Evolutionary conservation across 2,888 invertebrate genomes (phyloP).

Genomic region (Acanthopleura granulata): DNA sequence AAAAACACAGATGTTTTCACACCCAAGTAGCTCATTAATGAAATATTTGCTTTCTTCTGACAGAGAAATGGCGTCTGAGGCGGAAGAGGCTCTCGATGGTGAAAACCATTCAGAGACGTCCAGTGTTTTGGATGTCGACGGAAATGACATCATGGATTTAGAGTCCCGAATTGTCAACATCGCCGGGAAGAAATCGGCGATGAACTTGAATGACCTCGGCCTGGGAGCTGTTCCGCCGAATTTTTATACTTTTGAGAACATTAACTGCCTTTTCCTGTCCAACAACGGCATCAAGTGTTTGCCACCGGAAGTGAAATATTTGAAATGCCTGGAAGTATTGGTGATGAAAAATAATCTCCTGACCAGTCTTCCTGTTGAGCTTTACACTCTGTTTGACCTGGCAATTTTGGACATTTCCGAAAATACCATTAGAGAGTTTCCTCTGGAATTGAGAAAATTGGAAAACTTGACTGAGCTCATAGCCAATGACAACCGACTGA

Average conservation of each 20-base stretch:
- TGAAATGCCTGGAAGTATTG: conserved; percentile 50
- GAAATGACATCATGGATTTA: conserved; percentile 39
- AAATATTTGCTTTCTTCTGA: conserved; percentile 15
- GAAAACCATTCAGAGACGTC: not conserved
- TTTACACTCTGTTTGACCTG: conserved; percentile 46
- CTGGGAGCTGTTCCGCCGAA: conserved; percentile 42
- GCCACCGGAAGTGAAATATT: conserved; percentile 47
- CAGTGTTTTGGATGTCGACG: conserved; percentile 22
- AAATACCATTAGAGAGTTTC: conserved; percentile 53
- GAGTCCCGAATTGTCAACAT: conserved; percentile 36
- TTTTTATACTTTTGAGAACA: conserved; percentile 40
- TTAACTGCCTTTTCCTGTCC: conserved; percentile 50
- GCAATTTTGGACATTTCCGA: conserved; percentile 56
- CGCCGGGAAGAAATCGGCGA: conserved; percentile 42
- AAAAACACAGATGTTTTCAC: too few relatives aligned
- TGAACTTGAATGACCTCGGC: conserved; percentile 41
- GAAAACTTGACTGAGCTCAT: conserved; percentile 47
- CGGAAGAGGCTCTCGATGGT: conserved; percentile 14
- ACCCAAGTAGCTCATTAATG: too few relatives aligned
- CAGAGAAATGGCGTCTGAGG: too few relatives aligned
- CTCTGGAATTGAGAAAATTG: conserved; percentile 46
- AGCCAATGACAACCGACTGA: conserved; percentile 50
- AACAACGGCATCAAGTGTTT: conserved; percentile 55
- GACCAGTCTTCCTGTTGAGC: conserved; percentile 38
- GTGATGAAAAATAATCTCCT: conserved; percentile 52